Percentiles rank a stretch among this genome's conserved stretches.
These are phyloP conservation scores for Scaptomyza caliginosa DNA, from an alignment of 2,888 invertebrate species.

Conservation along the genomic window DNA sequence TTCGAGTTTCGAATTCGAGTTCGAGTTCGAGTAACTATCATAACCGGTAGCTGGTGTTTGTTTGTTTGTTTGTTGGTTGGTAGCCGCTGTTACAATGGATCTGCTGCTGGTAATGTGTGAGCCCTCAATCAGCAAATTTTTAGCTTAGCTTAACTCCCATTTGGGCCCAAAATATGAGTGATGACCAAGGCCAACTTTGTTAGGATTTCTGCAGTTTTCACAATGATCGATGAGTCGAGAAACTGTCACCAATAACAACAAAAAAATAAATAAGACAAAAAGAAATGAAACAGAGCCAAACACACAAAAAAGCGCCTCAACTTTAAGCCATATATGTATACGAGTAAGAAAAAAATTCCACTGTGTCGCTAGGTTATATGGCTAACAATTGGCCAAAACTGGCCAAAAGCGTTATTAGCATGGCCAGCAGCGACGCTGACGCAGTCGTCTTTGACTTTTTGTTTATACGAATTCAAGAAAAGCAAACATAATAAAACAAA, in stretches of 20 bases:
- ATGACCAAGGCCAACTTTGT: conserved; percentile 11
- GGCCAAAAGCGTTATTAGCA: conserved; percentile 63
- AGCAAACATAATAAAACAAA: conserved; percentile 15
- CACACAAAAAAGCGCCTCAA: conserved; percentile 10
- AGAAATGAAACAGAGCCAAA: too few species aligned
- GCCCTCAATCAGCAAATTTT: conserved; percentile 24
- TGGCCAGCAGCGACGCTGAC: conserved; percentile 48
- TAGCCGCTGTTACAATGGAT: conserved; percentile 34
- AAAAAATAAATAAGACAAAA: neutral
- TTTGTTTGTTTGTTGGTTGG: conserved; percentile 23
- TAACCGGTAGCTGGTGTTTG: conserved; percentile 67
- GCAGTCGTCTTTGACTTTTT: conserved; percentile 57
- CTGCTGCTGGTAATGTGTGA: conserved; percentile 21
- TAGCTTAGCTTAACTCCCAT: conserved; percentile 6
- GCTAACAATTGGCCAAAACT: conserved; percentile 70
- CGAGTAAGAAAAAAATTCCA: conserved; percentile 58
- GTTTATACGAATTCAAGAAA: conserved; percentile 56
- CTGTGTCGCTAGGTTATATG: conserved; percentile 59
- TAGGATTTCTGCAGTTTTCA: conserved; percentile 26
- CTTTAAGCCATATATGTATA: conserved; percentile 25
- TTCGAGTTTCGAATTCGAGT: conserved; percentile 36
- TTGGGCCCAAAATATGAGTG: conserved; percentile 16
- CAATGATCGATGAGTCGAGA: conserved; percentile 54
- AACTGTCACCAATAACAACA: conserved; percentile 59
- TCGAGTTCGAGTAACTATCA: conserved; percentile 28